Percentiles rank a stretch among this genome's conserved stretches.
These are phyloP conservation scores for Aphrophora alni DNA, from an alignment of 2,888 invertebrate genomes.

Conservation along the genomic window DNA sequence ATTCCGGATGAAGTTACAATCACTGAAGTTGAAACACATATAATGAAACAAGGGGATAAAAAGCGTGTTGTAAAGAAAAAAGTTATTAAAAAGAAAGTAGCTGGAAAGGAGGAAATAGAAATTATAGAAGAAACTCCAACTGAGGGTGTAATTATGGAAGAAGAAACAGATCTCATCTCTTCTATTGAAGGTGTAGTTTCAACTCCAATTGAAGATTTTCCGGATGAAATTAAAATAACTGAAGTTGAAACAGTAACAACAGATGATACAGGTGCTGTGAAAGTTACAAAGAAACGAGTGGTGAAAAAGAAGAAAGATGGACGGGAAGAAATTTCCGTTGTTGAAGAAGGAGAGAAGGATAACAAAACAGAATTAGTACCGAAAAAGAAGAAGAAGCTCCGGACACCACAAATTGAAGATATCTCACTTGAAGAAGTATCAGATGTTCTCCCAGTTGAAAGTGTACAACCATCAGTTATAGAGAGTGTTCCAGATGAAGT, in stretches of 20 bases:
- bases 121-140: conserved; percentile 38
- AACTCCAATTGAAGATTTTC: conserved; percentile 15
- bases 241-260: conserved; percentile 52
- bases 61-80: conserved; percentile 32
- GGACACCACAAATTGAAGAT: conserved; percentile 18
- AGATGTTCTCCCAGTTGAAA: conserved; percentile 26
- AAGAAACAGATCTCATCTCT: conserved; percentile 23
- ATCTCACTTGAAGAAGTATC: conserved; percentile 56
- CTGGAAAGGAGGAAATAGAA: conserved; percentile 38
- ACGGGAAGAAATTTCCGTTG: conserved; percentile 34
- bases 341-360: background rate
- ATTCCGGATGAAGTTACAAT: conserved; percentile 59
- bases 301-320: conserved; percentile 45
- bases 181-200: conserved; percentile 20
- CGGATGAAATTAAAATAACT: conserved; percentile 56
- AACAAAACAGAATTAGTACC: background rate
- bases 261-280: conserved; percentile 19
- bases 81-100: conserved; percentile 34
- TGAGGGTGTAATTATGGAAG: conserved; percentile 25
- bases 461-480: conserved; percentile 12
- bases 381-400: conserved; percentile 12
- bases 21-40: conserved; percentile 53
- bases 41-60: conserved; percentile 22
- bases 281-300: conserved; percentile 20
- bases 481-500: conserved; percentile 51